These are phyloP conservation scores for Drosophila eohydei DNA, from an alignment of 2,888 invertebrate species.

Conservation along the genomic window DNA sequence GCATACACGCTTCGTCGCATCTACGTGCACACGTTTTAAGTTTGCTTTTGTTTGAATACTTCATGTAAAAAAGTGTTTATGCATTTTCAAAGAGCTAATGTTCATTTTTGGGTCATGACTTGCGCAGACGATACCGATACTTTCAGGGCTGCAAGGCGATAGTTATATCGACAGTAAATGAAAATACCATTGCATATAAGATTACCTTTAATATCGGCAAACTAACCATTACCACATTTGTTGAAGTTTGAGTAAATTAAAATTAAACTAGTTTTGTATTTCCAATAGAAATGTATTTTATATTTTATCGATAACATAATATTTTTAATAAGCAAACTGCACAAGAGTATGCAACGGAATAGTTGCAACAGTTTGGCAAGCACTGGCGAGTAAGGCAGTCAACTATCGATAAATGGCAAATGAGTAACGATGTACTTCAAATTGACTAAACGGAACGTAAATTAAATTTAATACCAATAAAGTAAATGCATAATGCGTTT, in stretches of 20 bases:
- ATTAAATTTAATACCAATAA: conserved; percentile 21
- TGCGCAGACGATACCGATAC: conserved; percentile 52
- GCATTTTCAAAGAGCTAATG: conserved; percentile 58
- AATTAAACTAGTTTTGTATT: background rate
- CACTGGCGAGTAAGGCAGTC: background rate
- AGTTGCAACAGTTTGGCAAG: conserved; percentile 22
- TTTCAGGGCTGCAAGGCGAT: conserved; percentile 33
- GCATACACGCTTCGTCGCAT: conserved; percentile 54
- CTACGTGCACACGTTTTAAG: conserved; percentile 60
- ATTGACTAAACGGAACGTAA: conserved; percentile 18
- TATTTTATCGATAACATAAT: background rate
- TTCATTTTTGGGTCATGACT: conserved; percentile 57
- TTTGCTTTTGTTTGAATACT: conserved; percentile 62
- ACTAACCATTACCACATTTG: too few species aligned
- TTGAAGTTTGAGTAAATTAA: background rate
- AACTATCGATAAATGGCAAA: conserved; percentile 34
- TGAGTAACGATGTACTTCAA: conserved; percentile 18
- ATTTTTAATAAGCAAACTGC: background rate
- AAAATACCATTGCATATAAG: too few species aligned
- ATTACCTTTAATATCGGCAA: background rate
- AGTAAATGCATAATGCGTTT: conserved; percentile 11
- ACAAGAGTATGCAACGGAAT: conserved; percentile 40
- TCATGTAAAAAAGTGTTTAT: conserved; percentile 64
- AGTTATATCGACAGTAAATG: conserved; percentile 1
- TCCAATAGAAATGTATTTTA: background rate